These are phyloP conservation scores for Orthosia gothica DNA, from an alignment of 2,888 invertebrate genomes.

Conservation along the genomic window DNA sequence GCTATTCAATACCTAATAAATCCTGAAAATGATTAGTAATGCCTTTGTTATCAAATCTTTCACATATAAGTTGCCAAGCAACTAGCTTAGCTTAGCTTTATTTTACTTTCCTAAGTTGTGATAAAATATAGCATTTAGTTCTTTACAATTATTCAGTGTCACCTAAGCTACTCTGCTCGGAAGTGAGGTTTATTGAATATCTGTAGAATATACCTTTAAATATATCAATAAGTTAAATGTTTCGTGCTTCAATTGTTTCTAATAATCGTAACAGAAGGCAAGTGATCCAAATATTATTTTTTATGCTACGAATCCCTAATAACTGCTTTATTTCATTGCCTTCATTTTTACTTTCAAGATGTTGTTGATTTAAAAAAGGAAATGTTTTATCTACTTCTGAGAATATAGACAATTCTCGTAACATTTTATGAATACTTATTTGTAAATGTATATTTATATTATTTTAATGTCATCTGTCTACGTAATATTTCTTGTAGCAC, in stretches of 20 bases:
- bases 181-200: background rate
- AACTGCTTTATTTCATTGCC: slow-evolving; percentile 11
- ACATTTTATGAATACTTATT: background rate
- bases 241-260: slow-evolving; percentile 3
- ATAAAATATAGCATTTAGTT: too few species aligned
- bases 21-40: too few species aligned
- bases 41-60: too few species aligned
- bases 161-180: too few species aligned
- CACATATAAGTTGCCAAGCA: too few species aligned
- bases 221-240: background rate
- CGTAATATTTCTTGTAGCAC: background rate
- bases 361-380: slow-evolving; percentile 24
- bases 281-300: slow-evolving; percentile 21
- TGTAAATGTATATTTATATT: background rate
- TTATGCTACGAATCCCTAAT: slow-evolving; percentile 23
- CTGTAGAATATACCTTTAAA: background rate
- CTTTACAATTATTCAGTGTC: too few species aligned
- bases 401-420: background rate
- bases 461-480: background rate
- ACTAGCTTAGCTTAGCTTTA: too few species aligned
- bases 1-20: too few species aligned
- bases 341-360: background rate
- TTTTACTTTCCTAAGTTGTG: too few species aligned
- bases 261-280: slow-evolving; percentile 23
- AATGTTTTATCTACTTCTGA: slow-evolving; percentile 9